Conservation (phyloP, 2,888 invertebrate species). For the Cataglyphis rosenhaueri region DNA sequence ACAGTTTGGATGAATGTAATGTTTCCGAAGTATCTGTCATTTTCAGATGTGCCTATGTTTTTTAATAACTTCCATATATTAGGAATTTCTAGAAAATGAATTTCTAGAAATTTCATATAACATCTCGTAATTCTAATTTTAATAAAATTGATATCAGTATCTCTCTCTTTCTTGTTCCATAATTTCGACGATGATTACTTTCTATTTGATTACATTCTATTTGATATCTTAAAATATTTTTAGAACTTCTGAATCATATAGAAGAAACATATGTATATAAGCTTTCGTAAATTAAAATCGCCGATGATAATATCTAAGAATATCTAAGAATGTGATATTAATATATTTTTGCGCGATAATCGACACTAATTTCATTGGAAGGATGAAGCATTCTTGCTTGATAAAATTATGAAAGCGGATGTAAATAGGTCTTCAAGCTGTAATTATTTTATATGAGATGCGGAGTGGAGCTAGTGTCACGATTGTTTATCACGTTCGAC, state of each 20-base stretch:
- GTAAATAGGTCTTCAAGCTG: slow-evolving; percentile 14
- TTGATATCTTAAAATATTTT: not conserved
- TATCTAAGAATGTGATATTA: not conserved
- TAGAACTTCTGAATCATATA: not conserved
- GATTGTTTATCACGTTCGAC: slow-evolving; percentile 36
- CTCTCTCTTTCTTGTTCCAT: not conserved
- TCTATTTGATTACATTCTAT: not conserved
- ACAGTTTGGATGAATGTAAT: not conserved
- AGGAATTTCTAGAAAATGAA: not conserved
- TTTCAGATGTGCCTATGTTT: not conserved
- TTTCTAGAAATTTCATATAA: too few species aligned
- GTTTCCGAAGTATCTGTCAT: not conserved
- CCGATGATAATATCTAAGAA: not conserved
- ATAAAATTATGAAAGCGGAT: slow-evolving; percentile 1
- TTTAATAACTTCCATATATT: not conserved
- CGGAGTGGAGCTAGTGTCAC: not conserved
- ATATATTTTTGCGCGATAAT: not conserved
- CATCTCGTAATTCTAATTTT: not conserved
- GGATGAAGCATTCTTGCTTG: not conserved
- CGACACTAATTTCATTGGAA: not conserved
- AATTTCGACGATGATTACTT: too few species aligned
- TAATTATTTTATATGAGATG: slow-evolving; percentile 23
- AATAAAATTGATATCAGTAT: not conserved
- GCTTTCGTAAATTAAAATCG: not conserved
- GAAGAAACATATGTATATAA: not conserved